Evolutionary conservation across 2,113 vertebrate genomes (phyloP).

Genomic region (Amazona guildingii): DNA sequence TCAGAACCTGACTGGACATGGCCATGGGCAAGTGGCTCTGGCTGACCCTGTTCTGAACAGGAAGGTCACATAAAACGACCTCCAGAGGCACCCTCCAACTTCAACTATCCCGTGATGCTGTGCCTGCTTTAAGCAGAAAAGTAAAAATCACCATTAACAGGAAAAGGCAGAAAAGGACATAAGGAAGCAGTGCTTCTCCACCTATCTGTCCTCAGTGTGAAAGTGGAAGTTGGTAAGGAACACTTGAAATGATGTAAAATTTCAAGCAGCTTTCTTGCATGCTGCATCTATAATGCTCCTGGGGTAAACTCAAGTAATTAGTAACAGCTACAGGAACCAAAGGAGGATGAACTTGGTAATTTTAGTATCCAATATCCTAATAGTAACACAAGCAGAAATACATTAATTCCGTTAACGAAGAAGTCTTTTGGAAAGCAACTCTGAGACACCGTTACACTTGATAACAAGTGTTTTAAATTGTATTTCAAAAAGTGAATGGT

Average conservation of each 20-base stretch:
- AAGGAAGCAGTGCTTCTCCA: neutral
- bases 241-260: neutral
- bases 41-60: neutral
- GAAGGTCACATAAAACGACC: neutral
- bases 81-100: neutral
- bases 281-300: neutral
- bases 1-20: neutral
- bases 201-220: rapidly evolving
- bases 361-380: neutral
- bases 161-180: neutral
- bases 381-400: neutral
- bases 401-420: neutral
- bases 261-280: neutral
- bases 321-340: neutral
- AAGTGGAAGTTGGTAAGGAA: neutral
- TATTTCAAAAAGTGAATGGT: neutral
- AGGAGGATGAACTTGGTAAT: neutral
- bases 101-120: neutral
- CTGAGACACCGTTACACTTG: neutral
- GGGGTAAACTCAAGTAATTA: neutral
- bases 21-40: rapidly evolving
- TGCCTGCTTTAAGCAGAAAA: neutral
- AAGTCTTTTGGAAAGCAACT: slow-evolving; percentile 11
- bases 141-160: neutral
- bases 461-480: neutral